phyloP scores from a whole-genome alignment of 2,113 vertebrate genomes.

The Plecturocebus donacophilus region DNA sequence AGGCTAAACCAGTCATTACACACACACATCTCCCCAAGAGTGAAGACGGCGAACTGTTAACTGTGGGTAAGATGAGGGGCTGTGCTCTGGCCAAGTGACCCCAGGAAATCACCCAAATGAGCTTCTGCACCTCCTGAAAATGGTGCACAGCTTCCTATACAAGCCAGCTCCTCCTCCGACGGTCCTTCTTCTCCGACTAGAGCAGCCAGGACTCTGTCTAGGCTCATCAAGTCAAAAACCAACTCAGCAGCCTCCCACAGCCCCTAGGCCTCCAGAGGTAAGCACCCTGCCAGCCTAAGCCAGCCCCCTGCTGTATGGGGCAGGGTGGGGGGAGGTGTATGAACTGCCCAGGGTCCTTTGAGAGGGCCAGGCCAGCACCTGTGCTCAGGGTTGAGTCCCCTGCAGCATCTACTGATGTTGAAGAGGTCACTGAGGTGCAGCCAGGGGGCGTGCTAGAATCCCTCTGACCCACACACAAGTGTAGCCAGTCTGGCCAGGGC shows the following conservation, averaged over 20 bases:
- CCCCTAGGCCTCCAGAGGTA: rapidly evolving
- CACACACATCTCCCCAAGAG: not conserved
- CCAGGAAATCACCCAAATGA: not conserved
- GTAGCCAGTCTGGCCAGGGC: not conserved
- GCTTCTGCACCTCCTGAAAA: not conserved
- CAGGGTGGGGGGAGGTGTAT: rapidly evolving
- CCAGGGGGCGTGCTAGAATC: not conserved
- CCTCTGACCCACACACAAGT: not conserved
- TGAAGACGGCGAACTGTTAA: not conserved
- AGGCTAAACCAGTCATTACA: not conserved
- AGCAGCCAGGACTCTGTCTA: not conserved
- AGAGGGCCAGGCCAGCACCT: not conserved
- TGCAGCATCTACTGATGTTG: not conserved
- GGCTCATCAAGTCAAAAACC: not conserved
- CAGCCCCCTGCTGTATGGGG: not conserved
- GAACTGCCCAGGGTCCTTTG: not conserved
- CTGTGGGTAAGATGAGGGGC: not conserved
- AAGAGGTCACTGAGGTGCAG: not conserved
- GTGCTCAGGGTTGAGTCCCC: not conserved
- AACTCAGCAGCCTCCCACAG: not conserved
- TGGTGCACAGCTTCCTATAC: not conserved
- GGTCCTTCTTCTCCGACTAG: not conserved
- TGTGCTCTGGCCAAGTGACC: not conserved
- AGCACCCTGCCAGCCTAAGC: not conserved
- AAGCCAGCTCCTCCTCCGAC: not conserved